phyloP scores from a whole-genome alignment of 2,888 invertebrate genomes.

The Oasisia sp. region DNA sequence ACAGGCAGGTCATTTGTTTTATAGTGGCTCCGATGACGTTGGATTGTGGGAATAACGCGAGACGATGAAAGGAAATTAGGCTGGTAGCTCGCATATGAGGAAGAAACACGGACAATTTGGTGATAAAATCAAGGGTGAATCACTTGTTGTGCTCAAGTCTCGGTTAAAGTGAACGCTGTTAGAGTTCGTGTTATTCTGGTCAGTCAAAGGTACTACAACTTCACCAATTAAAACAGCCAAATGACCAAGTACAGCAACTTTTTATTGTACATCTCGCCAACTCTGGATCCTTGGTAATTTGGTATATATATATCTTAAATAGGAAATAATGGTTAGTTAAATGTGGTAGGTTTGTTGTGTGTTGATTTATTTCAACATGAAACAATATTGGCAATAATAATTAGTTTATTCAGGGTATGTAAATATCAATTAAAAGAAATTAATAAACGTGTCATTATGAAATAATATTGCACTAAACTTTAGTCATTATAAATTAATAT shows the following conservation, averaged over 20 bases:
- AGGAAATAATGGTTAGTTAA: neutral
- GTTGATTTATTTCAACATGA: too few species aligned
- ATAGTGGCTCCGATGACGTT: neutral
- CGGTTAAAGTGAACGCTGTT: neutral
- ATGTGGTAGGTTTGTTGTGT: neutral
- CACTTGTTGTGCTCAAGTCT: neutral
- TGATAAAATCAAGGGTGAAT: constrained; percentile 17
- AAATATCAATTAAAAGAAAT: too few species aligned
- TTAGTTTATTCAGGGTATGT: too few species aligned
- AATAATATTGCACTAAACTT: too few species aligned
- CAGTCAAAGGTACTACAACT: neutral
- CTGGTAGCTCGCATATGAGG: neutral
- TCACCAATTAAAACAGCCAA: neutral
- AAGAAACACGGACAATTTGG: constrained; percentile 1
- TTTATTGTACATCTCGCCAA: neutral
- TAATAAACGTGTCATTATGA: too few species aligned
- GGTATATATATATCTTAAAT: too few species aligned
- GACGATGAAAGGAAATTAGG: constrained; percentile 13
- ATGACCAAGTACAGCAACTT: neutral
- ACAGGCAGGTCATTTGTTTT: neutral
- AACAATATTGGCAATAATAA: too few species aligned
- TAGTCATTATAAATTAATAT: too few species aligned
- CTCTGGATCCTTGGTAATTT: too few species aligned
- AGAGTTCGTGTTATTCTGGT: neutral
- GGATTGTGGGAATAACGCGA: constrained; percentile 1